These are phyloP conservation scores for Paelopatides confundens DNA, from an alignment of 53 echinoderm and acorn worm genomes.

Conservation along the genomic window DNA sequence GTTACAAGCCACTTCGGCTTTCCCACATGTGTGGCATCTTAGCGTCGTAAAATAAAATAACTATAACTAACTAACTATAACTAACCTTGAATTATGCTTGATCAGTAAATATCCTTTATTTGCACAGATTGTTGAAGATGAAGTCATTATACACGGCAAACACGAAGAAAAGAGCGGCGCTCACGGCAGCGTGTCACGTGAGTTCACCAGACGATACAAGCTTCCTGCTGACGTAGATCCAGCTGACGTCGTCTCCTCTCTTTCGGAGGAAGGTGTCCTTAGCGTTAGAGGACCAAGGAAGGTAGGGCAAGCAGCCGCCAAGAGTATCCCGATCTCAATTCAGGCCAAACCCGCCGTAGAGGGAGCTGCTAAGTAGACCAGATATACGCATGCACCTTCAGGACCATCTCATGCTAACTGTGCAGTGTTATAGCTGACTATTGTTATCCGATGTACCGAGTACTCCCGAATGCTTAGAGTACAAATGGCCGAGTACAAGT, in stretches of 20 bases:
- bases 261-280: slow-evolving; percentile 66
- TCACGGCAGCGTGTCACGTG: slow-evolving; percentile 70
- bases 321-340: slow-evolving; percentile 56
- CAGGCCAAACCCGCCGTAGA: slow-evolving; percentile 53
- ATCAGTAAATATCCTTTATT: no score
- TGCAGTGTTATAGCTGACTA: no score
- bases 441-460: no score
- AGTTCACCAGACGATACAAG: slow-evolving; percentile 77
- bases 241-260: slow-evolving; percentile 62
- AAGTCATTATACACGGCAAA: slow-evolving; percentile 66
- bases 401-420: no score
- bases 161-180: slow-evolving; percentile 72
- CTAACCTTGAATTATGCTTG: no score
- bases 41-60: no score
- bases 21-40: no score
- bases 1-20: no score
- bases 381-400: no score
- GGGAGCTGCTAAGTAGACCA: neutral
- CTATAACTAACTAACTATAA: no score
- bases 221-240: slow-evolving; percentile 77
- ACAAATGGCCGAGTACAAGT: no score
- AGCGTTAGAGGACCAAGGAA: slow-evolving; percentile 71
- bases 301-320: slow-evolving; percentile 12
- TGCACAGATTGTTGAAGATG: slow-evolving; percentile 70
- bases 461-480: no score